These are phyloP conservation scores for Apotomis betuletana DNA, from an alignment of 2,888 invertebrate species.

Conservation along the genomic window DNA sequence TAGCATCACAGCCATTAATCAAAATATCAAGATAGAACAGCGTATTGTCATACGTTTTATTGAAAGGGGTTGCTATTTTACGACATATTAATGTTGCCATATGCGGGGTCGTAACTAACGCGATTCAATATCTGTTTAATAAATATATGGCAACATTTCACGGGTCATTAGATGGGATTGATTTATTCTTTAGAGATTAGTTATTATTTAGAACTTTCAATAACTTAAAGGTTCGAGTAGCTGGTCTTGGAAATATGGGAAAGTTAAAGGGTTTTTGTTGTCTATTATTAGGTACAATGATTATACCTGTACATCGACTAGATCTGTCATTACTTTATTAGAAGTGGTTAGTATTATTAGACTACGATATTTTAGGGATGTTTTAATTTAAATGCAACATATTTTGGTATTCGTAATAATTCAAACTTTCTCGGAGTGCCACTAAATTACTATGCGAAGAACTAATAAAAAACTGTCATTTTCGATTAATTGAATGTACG, in stretches of 20 bases:
- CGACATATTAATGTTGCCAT: slow-evolving; percentile 51
- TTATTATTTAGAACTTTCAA: neutral
- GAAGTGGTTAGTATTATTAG: no score
- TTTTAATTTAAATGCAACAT: no score
- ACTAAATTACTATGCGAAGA: no score
- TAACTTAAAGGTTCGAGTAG: neutral
- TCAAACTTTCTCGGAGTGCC: no score
- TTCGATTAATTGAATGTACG: no score
- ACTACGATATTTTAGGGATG: no score
- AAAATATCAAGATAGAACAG: slow-evolving; percentile 27
- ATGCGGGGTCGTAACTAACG: slow-evolving; percentile 56
- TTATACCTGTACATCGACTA: no score
- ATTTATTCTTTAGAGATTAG: slow-evolving; percentile 28
- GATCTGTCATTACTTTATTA: no score
- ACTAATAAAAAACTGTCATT: no score
- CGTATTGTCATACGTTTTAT: slow-evolving; percentile 40
- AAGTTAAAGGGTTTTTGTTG: no score
- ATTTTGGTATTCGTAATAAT: no score
- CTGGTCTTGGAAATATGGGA: neutral
- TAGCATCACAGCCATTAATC: slow-evolving; percentile 17
- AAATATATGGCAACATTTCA: slow-evolving; percentile 51
- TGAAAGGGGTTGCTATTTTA: slow-evolving; percentile 47
- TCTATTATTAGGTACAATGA: no score
- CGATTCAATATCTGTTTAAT: slow-evolving; percentile 47
- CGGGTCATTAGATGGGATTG: slow-evolving; percentile 46